A percentile compares a stretch with the other conserved stretches of the same genome.
These are phyloP conservation scores for Megaptera novaeangliae DNA, from an alignment of 2,113 vertebrate species.

Conservation along the genomic window DNA sequence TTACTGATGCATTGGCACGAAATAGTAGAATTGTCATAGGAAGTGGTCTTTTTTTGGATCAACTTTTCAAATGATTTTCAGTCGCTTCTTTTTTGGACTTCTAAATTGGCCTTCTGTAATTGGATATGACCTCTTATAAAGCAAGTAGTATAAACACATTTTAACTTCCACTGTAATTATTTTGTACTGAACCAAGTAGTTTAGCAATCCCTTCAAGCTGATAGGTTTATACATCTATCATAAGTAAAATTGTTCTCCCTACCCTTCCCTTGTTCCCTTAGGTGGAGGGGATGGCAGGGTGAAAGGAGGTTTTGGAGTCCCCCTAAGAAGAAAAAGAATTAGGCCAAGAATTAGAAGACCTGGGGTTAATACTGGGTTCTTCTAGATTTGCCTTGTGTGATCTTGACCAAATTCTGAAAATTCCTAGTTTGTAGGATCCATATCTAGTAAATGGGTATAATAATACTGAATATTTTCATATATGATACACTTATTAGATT, in stretches of 20 bases:
- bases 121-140: neutral
- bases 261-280: neutral
- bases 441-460: neutral
- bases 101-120: constrained; percentile 14
- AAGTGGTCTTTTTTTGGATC: neutral
- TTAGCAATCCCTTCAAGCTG: neutral
- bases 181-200: constrained; percentile 31
- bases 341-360: neutral
- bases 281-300: neutral
- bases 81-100: constrained; percentile 9
- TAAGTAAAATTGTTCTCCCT: neutral
- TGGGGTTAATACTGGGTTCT: neutral
- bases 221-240: neutral
- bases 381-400: neutral
- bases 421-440: neutral
- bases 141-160: constrained; percentile 7
- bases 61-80: constrained; percentile 11
- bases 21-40: neutral
- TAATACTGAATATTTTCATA: neutral
- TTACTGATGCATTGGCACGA: neutral
- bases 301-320: neutral
- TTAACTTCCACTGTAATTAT: constrained; percentile 15
- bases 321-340: neutral
- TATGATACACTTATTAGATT: neutral
- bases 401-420: neutral